A percentile compares a stretch with the other conserved stretches of the same genome.
phyloP scores from a whole-genome alignment of 2,113 vertebrate genomes.

The Rhagologus leucostigma region DNA sequence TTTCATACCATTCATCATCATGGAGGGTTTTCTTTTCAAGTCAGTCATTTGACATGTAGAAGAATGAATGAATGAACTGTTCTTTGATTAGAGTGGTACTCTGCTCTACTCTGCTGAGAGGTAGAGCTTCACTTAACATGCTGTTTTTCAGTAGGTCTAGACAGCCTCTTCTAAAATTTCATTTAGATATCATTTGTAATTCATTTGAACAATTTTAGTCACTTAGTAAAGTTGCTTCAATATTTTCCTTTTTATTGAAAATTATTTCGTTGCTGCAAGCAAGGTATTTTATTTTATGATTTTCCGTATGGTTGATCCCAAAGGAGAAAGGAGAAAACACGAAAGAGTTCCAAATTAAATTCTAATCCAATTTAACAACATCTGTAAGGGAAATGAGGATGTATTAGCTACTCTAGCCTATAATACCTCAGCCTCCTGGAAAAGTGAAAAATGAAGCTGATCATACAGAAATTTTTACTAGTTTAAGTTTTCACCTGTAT shows the following conservation, averaged over 20 bases:
- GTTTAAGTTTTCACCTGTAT: background rate
- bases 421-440: background rate
- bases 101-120: background rate
- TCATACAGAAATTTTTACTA: background rate
- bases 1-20: background rate
- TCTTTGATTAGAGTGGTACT: background rate
- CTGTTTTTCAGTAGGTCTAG: background rate
- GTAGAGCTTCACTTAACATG: background rate
- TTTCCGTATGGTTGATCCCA: background rate
- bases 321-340: background rate
- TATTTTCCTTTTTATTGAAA: conserved; percentile 7
- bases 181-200: conserved; percentile 14
- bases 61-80: background rate
- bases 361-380: background rate
- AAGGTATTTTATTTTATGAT: background rate
- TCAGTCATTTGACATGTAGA: background rate
- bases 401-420: background rate
- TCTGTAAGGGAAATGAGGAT: background rate
- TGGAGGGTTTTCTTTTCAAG: background rate
- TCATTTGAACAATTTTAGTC: conserved; percentile 13
- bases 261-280: background rate
- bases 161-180: conserved; percentile 20
- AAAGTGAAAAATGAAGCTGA: background rate
- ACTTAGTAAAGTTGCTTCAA: conserved; percentile 10
- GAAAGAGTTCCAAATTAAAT: background rate